phyloP scores from a whole-genome alignment of 2,113 vertebrate genomes.

The Gambusia holbrooki region DNA sequence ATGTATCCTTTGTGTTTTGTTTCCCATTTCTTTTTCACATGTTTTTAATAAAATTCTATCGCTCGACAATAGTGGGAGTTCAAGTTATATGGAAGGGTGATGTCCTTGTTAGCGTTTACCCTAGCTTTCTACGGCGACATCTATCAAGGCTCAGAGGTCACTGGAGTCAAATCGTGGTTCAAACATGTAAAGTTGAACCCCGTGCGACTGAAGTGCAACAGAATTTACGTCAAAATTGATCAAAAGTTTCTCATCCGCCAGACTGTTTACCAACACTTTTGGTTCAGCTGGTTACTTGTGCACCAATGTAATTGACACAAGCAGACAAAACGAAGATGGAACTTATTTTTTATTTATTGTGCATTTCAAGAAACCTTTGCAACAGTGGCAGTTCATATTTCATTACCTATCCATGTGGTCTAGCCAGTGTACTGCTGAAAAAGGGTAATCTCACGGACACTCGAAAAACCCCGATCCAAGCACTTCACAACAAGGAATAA shows the following conservation, averaged over 20 bases:
- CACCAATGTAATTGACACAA: neutral
- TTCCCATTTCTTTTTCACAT: neutral
- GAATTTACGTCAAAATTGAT: neutral
- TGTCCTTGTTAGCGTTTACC: neutral
- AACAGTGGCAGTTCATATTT: neutral
- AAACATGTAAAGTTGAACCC: neutral
- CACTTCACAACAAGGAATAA: slow-evolving; percentile 40
- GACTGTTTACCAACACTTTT: neutral
- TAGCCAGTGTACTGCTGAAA: neutral
- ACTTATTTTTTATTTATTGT: neutral
- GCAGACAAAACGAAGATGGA: neutral
- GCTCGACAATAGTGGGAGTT: neutral
- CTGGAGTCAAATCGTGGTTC: neutral
- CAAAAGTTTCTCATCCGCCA: neutral
- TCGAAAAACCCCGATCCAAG: slow-evolving; percentile 38
- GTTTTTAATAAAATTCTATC: neutral
- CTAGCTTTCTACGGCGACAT: neutral
- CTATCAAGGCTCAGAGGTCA: neutral
- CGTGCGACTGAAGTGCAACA: neutral
- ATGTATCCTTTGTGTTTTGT: neutral
- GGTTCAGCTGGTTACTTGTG: neutral
- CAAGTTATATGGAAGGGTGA: neutral
- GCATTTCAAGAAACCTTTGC: neutral
- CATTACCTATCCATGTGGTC: neutral
- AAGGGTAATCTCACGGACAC: slow-evolving; percentile 43